phyloP scores from a whole-genome alignment of 2,797 vertebrate genomes.

The Taenioides sp. region DNA sequence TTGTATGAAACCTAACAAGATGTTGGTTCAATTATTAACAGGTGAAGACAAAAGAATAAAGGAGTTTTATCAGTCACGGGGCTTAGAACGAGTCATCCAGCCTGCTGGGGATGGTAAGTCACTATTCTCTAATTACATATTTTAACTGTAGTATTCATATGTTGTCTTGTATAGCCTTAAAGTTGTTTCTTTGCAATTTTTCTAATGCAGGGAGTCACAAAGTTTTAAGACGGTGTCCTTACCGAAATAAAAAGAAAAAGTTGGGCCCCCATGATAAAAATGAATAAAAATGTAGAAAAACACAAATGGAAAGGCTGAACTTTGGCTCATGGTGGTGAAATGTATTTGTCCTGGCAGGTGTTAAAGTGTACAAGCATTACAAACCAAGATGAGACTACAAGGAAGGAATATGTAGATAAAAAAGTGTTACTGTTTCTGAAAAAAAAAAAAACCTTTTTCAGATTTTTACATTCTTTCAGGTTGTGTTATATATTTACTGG shows the following conservation, averaged over 20 bases:
- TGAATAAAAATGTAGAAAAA: neutral
- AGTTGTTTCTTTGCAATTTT: neutral
- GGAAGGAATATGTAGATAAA: too few relatives aligned
- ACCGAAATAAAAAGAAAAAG: neutral
- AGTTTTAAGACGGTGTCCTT: neutral
- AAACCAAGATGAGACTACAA: too few relatives aligned
- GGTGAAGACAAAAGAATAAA: slow-evolving; percentile 96
- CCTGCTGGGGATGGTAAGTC: slow-evolving; percentile 84
- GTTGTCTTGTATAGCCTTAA: neutral
- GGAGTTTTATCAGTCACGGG: slow-evolving; percentile 95
- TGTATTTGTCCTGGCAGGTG: neutral
- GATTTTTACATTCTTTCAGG: neutral
- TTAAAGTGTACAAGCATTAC: neutral
- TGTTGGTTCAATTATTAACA: slow-evolving; percentile 45
- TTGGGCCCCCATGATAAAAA: neutral
- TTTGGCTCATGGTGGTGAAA: neutral
- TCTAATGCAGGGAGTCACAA: neutral
- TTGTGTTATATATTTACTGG: neutral
- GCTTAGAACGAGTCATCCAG: slow-evolving; percentile 90
- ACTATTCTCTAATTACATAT: neutral
- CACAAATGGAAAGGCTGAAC: neutral
- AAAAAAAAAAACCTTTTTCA: neutral
- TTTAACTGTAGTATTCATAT: neutral
- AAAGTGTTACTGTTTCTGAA: neutral
- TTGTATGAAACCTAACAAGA: neutral